Evolutionary conservation across 2,888 invertebrate genomes (phyloP), one percentile per base, ranked within the genome.

Genomic region (Listrodromus nycthemerus): DNA sequence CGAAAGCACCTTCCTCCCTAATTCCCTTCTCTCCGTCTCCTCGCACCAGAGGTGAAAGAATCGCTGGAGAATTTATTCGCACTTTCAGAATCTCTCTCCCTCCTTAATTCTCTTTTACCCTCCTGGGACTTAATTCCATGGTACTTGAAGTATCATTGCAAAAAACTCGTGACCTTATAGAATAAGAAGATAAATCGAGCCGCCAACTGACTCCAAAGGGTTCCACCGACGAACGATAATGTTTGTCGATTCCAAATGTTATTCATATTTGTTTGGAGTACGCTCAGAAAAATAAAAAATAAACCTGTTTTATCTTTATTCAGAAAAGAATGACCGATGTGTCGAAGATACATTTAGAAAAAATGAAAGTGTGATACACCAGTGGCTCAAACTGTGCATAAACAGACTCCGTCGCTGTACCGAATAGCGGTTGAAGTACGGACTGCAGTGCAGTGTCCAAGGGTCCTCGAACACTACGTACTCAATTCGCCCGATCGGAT

Each of bases 41-140:
- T 52, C 66, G 13, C 71, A 45, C 16, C 71, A 70, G 69, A 71
- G 41, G 48, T 52, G 71, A 67, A 24, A 66, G 45, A 58, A 41
- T 48, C 30, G 65, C 69, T 33, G 27, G 71, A 84, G 48, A 79
- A 84, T 84, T 84, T 84, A 84, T 84, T 82, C 79, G 71, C 66
- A 61, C 82, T 76, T 71, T 82, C 69, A 67, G 79, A 84, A 82
- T 82, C 61, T 58, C 16, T 48, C 50, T 73, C 45, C 41, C 41
- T 45, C 30, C 13, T 16, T 27, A 21, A 13, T 78, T 2, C 21
- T 37, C 27, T 61, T 37, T 33, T 4, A 3, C 48, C 21, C 52
- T 50, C 4, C 65, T 8, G 84, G 61, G 74, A 78, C 81, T 81
- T 75, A 65, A 78, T 84, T 78, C 71, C 74, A 65, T 74, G 78